Evolutionary conservation across 2,888 invertebrate species (phyloP), one percentile per base, ranked within the genome.

Genomic region (Apodemia zela): DNA sequence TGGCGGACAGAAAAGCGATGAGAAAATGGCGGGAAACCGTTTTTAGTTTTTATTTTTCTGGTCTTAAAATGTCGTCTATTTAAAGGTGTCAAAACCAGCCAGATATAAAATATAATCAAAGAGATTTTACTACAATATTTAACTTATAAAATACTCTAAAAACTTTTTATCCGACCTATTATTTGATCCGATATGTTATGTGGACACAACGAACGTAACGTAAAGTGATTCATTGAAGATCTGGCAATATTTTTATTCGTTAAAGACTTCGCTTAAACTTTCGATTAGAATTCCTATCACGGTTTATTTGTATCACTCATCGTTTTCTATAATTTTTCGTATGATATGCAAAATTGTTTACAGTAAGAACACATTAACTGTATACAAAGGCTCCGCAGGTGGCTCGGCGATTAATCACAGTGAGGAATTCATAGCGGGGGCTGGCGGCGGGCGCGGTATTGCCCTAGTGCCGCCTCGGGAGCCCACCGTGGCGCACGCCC

Each of bases 301-400:
- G 7, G 25, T 25, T 54, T 62, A 42, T 49, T 49, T 29, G 42
- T 57, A 62, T 62, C 42, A 58, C 45, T 62, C 35, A 18, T n/a
- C 51, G 54, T 38, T 61, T 21, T 38, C 51, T 38, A 62, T 51
- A 59, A 47, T 62, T 59, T 33, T 60, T 42, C 61, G 49, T 63
- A 59, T 65, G 63, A 66, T 69, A 65, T 70, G 69, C 69, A 69
- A 75, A 70, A 71, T 73, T 76, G 73, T 81, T 78, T 78, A 73
- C 75, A 72, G 68, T 69, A 69, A 68, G 70, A 72, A 69, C 70
- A 70, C 73, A 73, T 73, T 73, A 73, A 67, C 65, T 67, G 69
- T 67, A 70, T 81, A 85, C 81, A 86, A 85, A 89, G 88, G 88
- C 85, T 89, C 87, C 84, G 87, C 90, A 90, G 90, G 90, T 90